These are phyloP conservation scores for Drosophila antonietae DNA, from an alignment of 2,888 invertebrate species.

Conservation along the genomic window DNA sequence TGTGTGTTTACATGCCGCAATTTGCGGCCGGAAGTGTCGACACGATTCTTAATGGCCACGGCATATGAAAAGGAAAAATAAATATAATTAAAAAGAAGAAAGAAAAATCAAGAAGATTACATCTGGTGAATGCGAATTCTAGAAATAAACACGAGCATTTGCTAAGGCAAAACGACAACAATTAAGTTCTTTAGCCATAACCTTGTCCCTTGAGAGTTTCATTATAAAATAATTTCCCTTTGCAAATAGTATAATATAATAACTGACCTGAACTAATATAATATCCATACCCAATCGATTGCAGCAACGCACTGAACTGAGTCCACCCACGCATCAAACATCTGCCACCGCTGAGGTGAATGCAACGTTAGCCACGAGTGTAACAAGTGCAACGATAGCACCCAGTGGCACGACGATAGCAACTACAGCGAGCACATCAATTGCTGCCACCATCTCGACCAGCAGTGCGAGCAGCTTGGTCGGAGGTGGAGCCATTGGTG, in stretches of 20 bases:
- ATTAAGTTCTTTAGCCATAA: neutral
- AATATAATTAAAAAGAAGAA: neutral
- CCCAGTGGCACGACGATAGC: constrained; percentile 60
- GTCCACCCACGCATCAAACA: constrained; percentile 83
- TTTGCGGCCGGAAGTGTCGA: constrained; percentile 67
- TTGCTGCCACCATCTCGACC: constrained; percentile 42
- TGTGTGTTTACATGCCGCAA: constrained; percentile 69
- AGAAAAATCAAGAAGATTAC: constrained; percentile 19
- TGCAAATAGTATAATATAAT: neutral
- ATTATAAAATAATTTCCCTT: neutral
- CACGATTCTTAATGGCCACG: constrained; percentile 68
- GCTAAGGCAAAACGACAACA: neutral
- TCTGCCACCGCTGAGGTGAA: constrained; percentile 75
- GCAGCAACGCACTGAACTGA: constrained; percentile 84
- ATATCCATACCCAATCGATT: constrained; percentile 32
- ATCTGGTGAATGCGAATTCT: constrained; percentile 4
- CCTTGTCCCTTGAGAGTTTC: neutral
- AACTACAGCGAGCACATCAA: constrained; percentile 37
- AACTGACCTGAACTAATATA: neutral
- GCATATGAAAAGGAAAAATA: constrained; percentile 11
- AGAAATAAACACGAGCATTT: neutral
- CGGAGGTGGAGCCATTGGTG: constrained; percentile 15
- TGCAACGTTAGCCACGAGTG: constrained; percentile 60
- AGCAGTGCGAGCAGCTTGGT: constrained; percentile 39
- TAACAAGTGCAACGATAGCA: constrained; percentile 55